phyloP scores from a whole-genome alignment of 2,797 vertebrate species.

The Lacerta viridis region DNA sequence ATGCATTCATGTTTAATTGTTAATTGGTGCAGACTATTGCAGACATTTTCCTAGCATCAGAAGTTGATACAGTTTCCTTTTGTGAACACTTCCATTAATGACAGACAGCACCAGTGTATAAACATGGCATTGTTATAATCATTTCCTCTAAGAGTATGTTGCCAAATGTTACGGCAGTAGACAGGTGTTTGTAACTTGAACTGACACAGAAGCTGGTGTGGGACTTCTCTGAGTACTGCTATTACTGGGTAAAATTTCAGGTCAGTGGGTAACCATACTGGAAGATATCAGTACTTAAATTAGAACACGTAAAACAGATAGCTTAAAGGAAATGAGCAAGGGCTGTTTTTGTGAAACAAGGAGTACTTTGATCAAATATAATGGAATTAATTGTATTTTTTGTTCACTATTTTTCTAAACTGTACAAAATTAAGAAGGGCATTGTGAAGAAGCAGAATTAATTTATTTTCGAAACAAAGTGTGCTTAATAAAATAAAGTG shows the following conservation, averaged over 20 bases:
- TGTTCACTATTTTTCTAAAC: not conserved
- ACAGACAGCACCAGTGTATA: not conserved
- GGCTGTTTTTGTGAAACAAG: not conserved
- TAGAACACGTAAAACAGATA: constrained; percentile 34
- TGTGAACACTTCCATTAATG: constrained; percentile 42
- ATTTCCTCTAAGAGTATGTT: not conserved
- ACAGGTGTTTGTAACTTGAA: constrained; percentile 72
- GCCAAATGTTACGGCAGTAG: constrained; percentile 45
- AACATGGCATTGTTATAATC: not conserved
- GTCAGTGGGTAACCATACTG: constrained; percentile 59
- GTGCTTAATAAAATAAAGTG: not conserved
- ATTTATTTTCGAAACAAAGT: not conserved
- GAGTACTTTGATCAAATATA: not conserved
- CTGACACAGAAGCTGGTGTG: constrained; percentile 59
- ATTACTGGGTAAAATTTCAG: constrained; percentile 78
- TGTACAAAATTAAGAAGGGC: not conserved
- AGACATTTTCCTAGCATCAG: not conserved
- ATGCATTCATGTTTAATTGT: not conserved
- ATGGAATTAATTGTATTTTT: not conserved
- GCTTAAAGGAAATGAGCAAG: constrained; percentile 43
- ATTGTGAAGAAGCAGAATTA: not conserved
- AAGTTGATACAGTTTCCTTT: not conserved
- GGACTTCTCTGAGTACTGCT: constrained; percentile 50
- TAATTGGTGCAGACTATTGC: not conserved
- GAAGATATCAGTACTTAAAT: constrained; percentile 50